Base-by-base conservation (phyloP, 2,888 invertebrate species). In the Monopis laevigella region DNA sequence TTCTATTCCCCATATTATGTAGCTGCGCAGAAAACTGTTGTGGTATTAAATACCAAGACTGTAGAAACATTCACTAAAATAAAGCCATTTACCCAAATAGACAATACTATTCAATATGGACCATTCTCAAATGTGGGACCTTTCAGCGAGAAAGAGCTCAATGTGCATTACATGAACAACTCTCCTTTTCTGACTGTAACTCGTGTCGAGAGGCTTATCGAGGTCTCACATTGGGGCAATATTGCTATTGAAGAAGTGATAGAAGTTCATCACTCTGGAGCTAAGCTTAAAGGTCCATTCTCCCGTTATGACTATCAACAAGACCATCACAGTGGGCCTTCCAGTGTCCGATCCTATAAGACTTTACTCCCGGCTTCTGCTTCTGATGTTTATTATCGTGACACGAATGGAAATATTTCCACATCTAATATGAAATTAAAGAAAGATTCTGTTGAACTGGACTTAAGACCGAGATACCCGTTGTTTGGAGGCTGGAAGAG, bases 401-500 rank as follows among this genome's bases (percentile, higher is more conserved):
- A 99, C 69, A 96, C 96, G 50, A 99, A 99, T 65, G 99, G 96
- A 27, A 99, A 99, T 67, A 99, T 99, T 57, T 98, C 98, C 1
- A 99, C 99, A 7, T 97, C 97, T 1, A 91, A 94, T 65, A 90
- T 98, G 81, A 86, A 90, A 49, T 80, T 91, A 16, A 85, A 91
- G 51, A 92, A 93, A 51, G 96, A 98, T 60, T 90, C 94, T 27
- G 96, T 98, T 5, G 98, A 99, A 59, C 74, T 99, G 2, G 98
- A 98, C 58, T 82, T 99, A n/a, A 84, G 96, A 39, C 99, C 98
- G 1, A 84, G 99, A 54, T 99, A 98, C 69, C 99, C 99, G 2
- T 82, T 99, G 3, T 99, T 98, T 68, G 99, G 99, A 42, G 99
- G 99, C 10, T 99, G 99, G 99, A 94, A 93, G 67, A 98, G 97